phyloP scores from a whole-genome alignment of 1,140 invertebrate species.

The Berghia stephanieae region DNA sequence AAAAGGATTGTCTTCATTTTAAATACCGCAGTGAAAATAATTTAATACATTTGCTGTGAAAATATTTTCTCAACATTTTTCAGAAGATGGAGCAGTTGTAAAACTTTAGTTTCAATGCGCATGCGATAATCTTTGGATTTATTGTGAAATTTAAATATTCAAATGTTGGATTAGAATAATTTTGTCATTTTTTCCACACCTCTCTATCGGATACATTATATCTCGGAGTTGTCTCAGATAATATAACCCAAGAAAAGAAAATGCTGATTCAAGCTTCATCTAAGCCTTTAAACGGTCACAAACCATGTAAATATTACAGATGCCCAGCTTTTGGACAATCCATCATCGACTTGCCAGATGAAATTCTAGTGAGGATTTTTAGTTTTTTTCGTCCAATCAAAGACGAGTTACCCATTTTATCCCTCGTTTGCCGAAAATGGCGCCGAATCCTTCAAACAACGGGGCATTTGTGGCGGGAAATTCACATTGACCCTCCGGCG shows the following conservation, averaged over 20 bases:
- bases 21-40: too few species aligned
- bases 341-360: slow-evolving; percentile 52
- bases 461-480: slow-evolving; percentile 50
- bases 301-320: neutral
- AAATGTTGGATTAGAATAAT: too few species aligned
- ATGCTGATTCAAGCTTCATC: slow-evolving; percentile 26
- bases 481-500: slow-evolving; percentile 48
- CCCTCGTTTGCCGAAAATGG: slow-evolving; percentile 57
- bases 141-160: too few species aligned
- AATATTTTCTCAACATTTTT: too few species aligned
- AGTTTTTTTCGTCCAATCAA: slow-evolving; percentile 51
- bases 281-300: neutral
- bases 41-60: too few species aligned
- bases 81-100: too few species aligned
- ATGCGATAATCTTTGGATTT: too few species aligned
- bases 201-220: too few species aligned
- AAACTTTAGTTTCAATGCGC: too few species aligned
- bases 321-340: neutral
- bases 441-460: slow-evolving; percentile 44
- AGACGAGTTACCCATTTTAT: slow-evolving; percentile 49
- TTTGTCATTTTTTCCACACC: too few species aligned
- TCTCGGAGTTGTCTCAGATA: too few species aligned
- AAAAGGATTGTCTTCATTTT: too few species aligned
- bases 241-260: neutral
- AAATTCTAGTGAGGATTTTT: slow-evolving; percentile 53